Percentiles rank a stretch among this genome's conserved stretches.
Evolutionary conservation across 2,888 invertebrate genomes (phyloP).

Genomic region (Amphipoea lucens): DNA sequence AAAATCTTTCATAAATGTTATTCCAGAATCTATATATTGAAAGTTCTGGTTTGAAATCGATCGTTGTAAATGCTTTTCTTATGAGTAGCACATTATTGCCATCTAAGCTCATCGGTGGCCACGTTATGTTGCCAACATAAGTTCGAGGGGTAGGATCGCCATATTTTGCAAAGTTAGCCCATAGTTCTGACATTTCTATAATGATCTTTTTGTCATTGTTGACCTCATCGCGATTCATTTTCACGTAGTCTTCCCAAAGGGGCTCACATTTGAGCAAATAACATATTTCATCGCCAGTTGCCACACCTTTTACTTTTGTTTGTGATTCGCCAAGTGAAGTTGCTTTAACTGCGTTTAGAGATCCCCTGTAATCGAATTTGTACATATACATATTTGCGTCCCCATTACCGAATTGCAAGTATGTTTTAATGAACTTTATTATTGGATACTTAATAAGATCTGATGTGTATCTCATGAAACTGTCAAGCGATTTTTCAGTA

Average conservation of each 20-base stretch:
- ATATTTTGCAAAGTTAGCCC: constrained; percentile 88
- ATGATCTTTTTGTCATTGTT: constrained; percentile 81
- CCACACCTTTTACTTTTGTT: constrained; percentile 81
- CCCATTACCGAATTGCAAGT: constrained; percentile 64
- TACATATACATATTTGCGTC: constrained; percentile 80
- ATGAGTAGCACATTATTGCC: constrained; percentile 76
- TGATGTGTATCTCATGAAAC: constrained; percentile 82
- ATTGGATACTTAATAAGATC: constrained; percentile 86
- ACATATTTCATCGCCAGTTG: constrained; percentile 87
- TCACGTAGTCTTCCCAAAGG: constrained; percentile 79
- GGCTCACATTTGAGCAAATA: constrained; percentile 87
- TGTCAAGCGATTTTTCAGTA: constrained; percentile 75
- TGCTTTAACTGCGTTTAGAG: constrained; percentile 81
- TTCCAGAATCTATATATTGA: constrained; percentile 82
- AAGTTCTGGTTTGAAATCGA: constrained; percentile 73
- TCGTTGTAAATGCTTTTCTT: constrained; percentile 73
- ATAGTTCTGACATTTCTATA: constrained; percentile 81
- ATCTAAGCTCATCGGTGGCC: constrained; percentile 78
- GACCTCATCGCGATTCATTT: constrained; percentile 69
- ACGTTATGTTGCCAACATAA: constrained; percentile 70
- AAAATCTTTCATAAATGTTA: constrained; percentile 78
- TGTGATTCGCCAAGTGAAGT: constrained; percentile 75
- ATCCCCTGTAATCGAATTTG: constrained; percentile 86
- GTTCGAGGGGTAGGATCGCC: constrained; percentile 79
- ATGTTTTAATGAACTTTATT: constrained; percentile 81